These are phyloP conservation scores for Xestia ashworthii DNA, from an alignment of 2,888 invertebrate species.

Conservation along the genomic window DNA sequence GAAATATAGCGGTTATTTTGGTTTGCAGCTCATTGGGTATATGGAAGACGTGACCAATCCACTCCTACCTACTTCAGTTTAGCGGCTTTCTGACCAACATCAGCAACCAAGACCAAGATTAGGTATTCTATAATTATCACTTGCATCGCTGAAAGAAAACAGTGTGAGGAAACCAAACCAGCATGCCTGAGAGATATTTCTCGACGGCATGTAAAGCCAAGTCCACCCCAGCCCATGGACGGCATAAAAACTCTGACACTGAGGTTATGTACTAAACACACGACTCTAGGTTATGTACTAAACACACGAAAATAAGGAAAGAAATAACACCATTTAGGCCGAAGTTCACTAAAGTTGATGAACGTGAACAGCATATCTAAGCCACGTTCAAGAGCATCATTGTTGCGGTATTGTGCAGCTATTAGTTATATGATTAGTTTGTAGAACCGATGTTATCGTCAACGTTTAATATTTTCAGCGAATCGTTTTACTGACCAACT, in stretches of 20 bases:
- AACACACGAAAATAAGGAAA: too few species aligned
- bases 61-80: background rate
- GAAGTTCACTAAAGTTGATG: background rate
- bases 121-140: too few species aligned
- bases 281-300: too few species aligned
- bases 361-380: background rate
- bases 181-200: too few species aligned
- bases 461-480: background rate
- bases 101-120: too few species aligned
- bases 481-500: background rate
- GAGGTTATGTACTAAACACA: too few species aligned
- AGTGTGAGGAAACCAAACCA: too few species aligned
- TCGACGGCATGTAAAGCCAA: too few species aligned
- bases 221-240: too few species aligned
- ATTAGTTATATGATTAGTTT: background rate
- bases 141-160: too few species aligned
- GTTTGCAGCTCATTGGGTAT: background rate
- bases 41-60: background rate
- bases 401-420: background rate
- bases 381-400: background rate
- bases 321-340: background rate
- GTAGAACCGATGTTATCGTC: background rate
- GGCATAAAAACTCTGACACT: too few species aligned
- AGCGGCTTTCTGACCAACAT: background rate
- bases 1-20: too few species aligned